phyloP scores from a whole-genome alignment of 2,797 vertebrate genomes.

The Sparidentex hasta region DNA sequence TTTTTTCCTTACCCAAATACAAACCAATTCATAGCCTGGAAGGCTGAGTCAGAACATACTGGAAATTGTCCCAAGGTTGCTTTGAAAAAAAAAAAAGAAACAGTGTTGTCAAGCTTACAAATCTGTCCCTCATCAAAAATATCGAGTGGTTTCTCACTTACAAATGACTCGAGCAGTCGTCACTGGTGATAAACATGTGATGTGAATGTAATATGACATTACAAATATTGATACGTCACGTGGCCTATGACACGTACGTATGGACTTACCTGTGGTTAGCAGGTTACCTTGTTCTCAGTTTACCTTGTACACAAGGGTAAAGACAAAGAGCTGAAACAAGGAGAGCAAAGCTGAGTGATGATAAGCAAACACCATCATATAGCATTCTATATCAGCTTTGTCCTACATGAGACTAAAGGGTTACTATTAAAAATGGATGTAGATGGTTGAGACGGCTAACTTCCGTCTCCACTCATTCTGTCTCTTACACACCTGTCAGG shows the following conservation, averaged over 20 bases:
- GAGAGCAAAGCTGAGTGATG: background rate
- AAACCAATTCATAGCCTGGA: background rate
- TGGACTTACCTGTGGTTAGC: too few relatives aligned
- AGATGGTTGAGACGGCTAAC: background rate
- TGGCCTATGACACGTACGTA: too few relatives aligned
- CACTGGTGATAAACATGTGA: too few relatives aligned
- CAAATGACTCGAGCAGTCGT: too few relatives aligned
- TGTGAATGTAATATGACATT: too few relatives aligned
- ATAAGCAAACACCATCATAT: background rate
- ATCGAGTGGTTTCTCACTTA: too few relatives aligned
- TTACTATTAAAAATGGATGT: background rate
- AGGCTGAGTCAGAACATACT: background rate
- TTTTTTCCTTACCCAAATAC: background rate
- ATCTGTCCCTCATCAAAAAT: too few relatives aligned
- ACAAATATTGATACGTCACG: too few relatives aligned
- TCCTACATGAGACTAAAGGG: background rate
- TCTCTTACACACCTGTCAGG: conserved; percentile 32
- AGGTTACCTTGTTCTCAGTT: background rate
- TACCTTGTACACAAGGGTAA: background rate
- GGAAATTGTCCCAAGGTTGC: too few relatives aligned
- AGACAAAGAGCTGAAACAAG: background rate
- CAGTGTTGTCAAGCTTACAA: too few relatives aligned
- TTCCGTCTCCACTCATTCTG: background rate
- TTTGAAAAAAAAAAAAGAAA: too few relatives aligned
- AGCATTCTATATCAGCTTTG: too few relatives aligned